Base-by-base conservation (phyloP, 2,888 invertebrate species). In the Pyrochroa serraticornis region DNA sequence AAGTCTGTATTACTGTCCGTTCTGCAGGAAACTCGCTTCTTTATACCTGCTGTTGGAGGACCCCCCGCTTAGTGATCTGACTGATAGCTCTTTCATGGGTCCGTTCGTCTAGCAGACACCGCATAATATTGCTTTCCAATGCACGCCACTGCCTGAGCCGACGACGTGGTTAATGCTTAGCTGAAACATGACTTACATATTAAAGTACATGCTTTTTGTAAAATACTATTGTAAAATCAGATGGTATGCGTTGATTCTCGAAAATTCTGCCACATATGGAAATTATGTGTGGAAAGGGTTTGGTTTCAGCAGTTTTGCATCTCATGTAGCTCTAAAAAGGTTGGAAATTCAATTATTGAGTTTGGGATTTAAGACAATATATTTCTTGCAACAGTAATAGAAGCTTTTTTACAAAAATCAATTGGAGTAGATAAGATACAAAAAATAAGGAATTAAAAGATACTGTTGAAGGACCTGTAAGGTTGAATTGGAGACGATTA, bases 31-130 rank as follows among this genome's bases (percentile, higher is more conserved):
- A 66, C 65, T 68, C 41, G 68, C 68, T 67, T 64, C 73, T 77
- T 78, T 78, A 78, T 78, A 78, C 67, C 71, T 55, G 67, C 62
- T 51, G 62, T 64, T 58, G 49, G 55, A 55, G 54, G 55, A 60
- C 62, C 65, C 68, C 68, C 67, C 70, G 58, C 62, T 60, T 61
- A 34, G 10, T 54, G 61, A 55, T 61, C 54, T 43, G 54, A 39
- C 43, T 46, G 64, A 60, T 63, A 63, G 62, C 57, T 66, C 66
- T 65, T 66, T 52, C 54, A 32, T 43, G 44, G 7, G 35, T 64
- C 49, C 47, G 50, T 43, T 32, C 41, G 22, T 22, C 22, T 22
- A 35, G 22, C 33, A 10, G 39, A 47, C 49, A 22, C 45, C 7
- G 14, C 22, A 22, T 14, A 9, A 32, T 53, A 49, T 60, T 55